Conservation (phyloP, 1,140 invertebrate genomes). For the Drosophila miranda region DNA sequence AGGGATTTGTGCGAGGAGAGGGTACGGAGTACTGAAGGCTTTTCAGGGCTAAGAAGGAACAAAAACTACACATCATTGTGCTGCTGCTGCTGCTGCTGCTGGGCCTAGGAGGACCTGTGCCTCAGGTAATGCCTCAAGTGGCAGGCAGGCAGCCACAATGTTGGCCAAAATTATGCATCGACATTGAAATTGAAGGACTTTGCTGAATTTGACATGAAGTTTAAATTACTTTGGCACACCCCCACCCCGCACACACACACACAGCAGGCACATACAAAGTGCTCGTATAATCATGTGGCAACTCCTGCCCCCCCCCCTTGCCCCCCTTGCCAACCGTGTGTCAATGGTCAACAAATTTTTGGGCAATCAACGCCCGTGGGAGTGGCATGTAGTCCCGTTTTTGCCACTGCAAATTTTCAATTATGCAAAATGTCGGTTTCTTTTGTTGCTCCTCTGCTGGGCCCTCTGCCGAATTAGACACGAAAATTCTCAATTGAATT, state of each 20-base stretch:
- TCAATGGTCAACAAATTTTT: slow-evolving; percentile 61
- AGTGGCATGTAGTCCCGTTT: slow-evolving; percentile 18
- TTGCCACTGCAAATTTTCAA: slow-evolving; percentile 62
- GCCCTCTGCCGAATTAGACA: slow-evolving; percentile 67
- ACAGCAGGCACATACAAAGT: slow-evolving; percentile 5
- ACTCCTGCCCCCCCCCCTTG: not conserved
- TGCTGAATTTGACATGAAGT: slow-evolving; percentile 81
- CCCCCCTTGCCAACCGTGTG: slow-evolving; percentile 21
- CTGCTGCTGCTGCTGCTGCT: not conserved
- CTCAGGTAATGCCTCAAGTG: slow-evolving; percentile 75
- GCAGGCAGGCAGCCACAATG: slow-evolving; percentile 10
- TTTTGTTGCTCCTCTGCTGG: slow-evolving; percentile 32
- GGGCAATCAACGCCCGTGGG: slow-evolving; percentile 55
- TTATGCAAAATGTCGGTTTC: slow-evolving; percentile 68
- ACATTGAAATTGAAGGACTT: slow-evolving; percentile 74
- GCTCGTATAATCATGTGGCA: slow-evolving; percentile 68
- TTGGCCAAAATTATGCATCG: slow-evolving; percentile 70
- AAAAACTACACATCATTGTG: slow-evolving; percentile 61
- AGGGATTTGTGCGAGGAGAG: not conserved
- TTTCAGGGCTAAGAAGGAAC: slow-evolving; percentile 22
- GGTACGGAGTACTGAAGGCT: slow-evolving; percentile 1
- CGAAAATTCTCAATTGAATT: slow-evolving; percentile 81
- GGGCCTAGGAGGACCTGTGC: slow-evolving; percentile 35
- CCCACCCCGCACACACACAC: slow-evolving; percentile 14
- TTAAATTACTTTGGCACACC: slow-evolving; percentile 71